Evolutionary conservation across 2,113 vertebrate genomes (phyloP).

Genomic region (Acrocephalus kingi): DNA sequence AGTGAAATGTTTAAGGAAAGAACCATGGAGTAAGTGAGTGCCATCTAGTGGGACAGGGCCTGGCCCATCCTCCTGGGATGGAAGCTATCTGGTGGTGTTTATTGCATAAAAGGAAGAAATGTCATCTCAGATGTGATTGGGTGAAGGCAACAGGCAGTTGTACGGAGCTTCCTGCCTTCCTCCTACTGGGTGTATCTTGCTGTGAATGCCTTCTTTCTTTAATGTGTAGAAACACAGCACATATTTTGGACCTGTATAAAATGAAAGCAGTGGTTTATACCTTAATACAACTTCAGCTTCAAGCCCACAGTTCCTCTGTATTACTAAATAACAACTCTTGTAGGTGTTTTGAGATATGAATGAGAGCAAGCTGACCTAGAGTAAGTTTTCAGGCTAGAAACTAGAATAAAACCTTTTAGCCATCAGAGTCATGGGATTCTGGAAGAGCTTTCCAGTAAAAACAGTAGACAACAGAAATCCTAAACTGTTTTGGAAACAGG

Average conservation of each 20-base stretch:
- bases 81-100: conserved; percentile 52
- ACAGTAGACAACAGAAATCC: conserved; percentile 20
- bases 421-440: not conserved
- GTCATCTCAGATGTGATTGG: conserved; percentile 40
- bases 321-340: not conserved
- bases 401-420: not conserved
- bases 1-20: conserved; percentile 22
- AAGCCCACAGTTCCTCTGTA: not conserved
- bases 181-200: not conserved
- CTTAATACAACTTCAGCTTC: not conserved
- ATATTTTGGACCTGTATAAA: not conserved
- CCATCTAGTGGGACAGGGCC: conserved; percentile 71
- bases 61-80: conserved; percentile 35
- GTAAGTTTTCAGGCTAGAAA: not conserved
- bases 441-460: conserved; percentile 45
- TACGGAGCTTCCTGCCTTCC: conserved; percentile 44
- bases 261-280: not conserved
- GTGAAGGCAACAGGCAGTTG: conserved; percentile 18
- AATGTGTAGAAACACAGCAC: not conserved
- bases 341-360: not conserved
- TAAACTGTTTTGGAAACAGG: conserved; percentile 11
- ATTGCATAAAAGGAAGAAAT: conserved; percentile 71
- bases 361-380: not conserved
- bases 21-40: conserved; percentile 44
- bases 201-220: not conserved